Base-by-base conservation (phyloP, 2,888 invertebrate species). In the Sesia bembeciformis region DNA sequence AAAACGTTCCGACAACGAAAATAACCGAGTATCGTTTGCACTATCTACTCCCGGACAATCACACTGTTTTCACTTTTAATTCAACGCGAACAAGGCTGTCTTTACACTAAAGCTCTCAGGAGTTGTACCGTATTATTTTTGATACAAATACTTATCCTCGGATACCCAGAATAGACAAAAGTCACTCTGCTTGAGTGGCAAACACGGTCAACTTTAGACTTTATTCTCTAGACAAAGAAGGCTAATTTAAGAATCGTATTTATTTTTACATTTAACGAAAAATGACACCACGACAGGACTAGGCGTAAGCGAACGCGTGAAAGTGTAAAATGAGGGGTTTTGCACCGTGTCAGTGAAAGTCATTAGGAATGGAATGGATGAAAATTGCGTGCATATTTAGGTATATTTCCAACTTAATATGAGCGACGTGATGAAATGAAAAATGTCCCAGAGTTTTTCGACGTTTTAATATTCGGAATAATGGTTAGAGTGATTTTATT, bases 271-370 rank as follows among this genome's bases (percentile, higher is more conserved):
- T 74, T 71, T 78, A 83, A 81, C 75, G 83, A 80, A 77, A 84
- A 85, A 87, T 84, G 81, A 84, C 85, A 86, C 80, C 76, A 79
- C 75, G 74, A 79, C 80, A 84, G 79, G 77, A 83, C 82, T 80
- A 81, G 77, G 77, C 78, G 82, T 84, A 86, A 87, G 87, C 84
- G 87, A 84, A 88, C 82, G 89, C 89, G 87, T 85, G 87, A 88
- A 88, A 88, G 87, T 89, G 88, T 88, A 87, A 88, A 89, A 89
- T 85, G 88, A 87, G 89, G 86, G 87, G 85, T 84, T 86, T 88
- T 78, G 78, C 84, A 81, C 72, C 81, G 80, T 84, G 87, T 86
- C 88, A 87, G 82, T 79, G 85, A 84, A 87, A 89, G 89, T 89
- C 89, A 88, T 89, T 88, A 89, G 84, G 83, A 87, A 76, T 70